Base-by-base conservation (phyloP, 1,140 invertebrate genomes). In the Centruroides vittatus region DNA sequence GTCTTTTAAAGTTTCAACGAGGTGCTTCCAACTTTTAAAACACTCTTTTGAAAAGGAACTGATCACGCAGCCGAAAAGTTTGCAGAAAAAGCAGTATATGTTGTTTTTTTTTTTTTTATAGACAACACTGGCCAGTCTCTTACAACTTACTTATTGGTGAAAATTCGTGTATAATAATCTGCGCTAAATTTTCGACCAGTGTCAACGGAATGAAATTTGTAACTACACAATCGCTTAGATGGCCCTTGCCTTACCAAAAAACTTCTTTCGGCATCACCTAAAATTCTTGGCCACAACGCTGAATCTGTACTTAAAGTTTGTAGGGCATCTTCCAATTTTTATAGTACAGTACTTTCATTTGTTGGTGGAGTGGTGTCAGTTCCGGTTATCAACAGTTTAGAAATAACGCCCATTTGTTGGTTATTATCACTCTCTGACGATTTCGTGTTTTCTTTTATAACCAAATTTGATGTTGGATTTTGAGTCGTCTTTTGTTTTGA, bases 151-250 rank as follows among this genome's bases (percentile, higher is more conserved):
- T 23, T 35, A 60, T 60, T 60, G 50, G 36, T 55, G 5, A 55
- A 53, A 60, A 53, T 60, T 60, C 41, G 50, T 5, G 35, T 47
- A 58, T 58, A 58, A 58, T 58, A 41, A 35, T 34, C 13, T 13
- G 35, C n/a, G 6, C 4, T 35, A 34, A 54, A 58, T 48, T 58
- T 58, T 58, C 46, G 47, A 49, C 48, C 57, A 55, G 35, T 55
- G 51, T 60, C 34, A 55, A 55, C 35, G 36, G 6, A 60, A 52
- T 2, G 50, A 60, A 60, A 60, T 53, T 53, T 60, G 52, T 60
- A 60, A 53, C 55, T 53, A 52, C 55, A 47, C 47, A 61, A 61
- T 61, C 55, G 46, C 50, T 61, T 47, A 61, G 54, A 54, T 61
- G 49, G 55, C 3, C 52, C 12, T 55, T 54, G 50, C 48, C 10